phyloP scores from a whole-genome alignment of 92 coral and sea anemone species.

The Paramuricea clavata region DNA sequence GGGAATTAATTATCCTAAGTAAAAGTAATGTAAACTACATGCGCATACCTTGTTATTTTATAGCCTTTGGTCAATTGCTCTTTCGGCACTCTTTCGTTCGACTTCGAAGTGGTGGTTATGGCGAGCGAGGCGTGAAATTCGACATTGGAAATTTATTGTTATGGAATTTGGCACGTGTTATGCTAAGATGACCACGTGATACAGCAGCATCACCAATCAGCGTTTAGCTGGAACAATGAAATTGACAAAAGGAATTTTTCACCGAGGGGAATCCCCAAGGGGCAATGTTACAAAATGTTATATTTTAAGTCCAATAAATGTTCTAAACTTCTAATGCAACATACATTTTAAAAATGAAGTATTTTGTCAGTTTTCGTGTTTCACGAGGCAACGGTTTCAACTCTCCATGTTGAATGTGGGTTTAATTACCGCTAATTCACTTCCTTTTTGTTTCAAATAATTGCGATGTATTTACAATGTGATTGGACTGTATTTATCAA shows the following conservation, averaged over 20 bases:
- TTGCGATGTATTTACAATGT: background rate
- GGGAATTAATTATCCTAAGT: background rate
- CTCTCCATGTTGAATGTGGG: background rate
- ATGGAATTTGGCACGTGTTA: background rate
- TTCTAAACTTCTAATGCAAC: background rate
- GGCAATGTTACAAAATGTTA: background rate
- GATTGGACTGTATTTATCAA: background rate
- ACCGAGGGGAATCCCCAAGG: slow-evolving; percentile 19
- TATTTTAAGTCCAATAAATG: background rate
- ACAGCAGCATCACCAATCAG: background rate
- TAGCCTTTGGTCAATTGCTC: slow-evolving; percentile 17
- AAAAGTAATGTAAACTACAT: background rate
- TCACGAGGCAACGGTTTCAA: background rate
- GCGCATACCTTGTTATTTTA: slow-evolving; percentile 2
- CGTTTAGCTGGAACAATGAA: background rate
- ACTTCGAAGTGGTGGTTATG: slow-evolving; percentile 5
- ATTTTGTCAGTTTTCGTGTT: background rate
- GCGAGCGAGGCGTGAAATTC: slow-evolving; percentile 13
- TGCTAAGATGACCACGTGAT: background rate
- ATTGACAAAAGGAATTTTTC: background rate
- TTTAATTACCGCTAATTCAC: background rate
- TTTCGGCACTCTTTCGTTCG: background rate
- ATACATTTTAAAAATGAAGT: background rate
- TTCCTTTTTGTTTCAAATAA: background rate
- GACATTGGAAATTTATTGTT: background rate